These are phyloP conservation scores for Diuraphis noxia DNA, from an alignment of 1,140 invertebrate genomes.

Conservation along the genomic window DNA sequence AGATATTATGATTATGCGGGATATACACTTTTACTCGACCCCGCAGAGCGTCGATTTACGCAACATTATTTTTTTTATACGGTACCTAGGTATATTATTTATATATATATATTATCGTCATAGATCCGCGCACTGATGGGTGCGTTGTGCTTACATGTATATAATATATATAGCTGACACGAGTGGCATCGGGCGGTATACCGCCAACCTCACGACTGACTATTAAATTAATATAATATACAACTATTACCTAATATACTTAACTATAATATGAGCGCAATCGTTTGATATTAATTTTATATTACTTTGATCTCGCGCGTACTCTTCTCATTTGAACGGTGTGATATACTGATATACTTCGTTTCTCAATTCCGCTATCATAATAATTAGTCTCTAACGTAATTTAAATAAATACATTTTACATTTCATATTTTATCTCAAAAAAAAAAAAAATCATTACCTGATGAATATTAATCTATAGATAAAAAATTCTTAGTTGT, in stretches of 20 bases:
- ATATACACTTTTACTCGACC: not conserved
- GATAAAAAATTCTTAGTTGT: not conserved
- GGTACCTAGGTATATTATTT: too few species aligned
- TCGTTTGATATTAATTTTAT: not conserved
- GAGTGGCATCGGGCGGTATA: not conserved
- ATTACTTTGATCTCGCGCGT: not conserved
- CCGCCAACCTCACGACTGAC: not conserved
- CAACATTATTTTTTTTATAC: not conserved
- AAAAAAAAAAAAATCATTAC: not conserved
- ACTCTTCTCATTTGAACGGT: not conserved
- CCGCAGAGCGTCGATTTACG: not conserved
- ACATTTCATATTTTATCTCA: not conserved
- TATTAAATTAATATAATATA: not conserved
- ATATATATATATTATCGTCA: not conserved
- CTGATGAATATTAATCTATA: not conserved
- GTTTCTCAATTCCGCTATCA: not conserved
- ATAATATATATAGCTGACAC: not conserved
- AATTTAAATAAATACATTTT: not conserved
- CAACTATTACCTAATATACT: not conserved
- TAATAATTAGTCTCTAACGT: not conserved
- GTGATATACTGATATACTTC: not conserved
- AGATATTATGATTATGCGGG: not conserved
- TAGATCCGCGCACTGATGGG: not conserved
- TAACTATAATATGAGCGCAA: not conserved
- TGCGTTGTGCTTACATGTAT: not conserved